Base-by-base conservation (phyloP, 2,888 invertebrate genomes). In the Ormyrus thymus region DNA sequence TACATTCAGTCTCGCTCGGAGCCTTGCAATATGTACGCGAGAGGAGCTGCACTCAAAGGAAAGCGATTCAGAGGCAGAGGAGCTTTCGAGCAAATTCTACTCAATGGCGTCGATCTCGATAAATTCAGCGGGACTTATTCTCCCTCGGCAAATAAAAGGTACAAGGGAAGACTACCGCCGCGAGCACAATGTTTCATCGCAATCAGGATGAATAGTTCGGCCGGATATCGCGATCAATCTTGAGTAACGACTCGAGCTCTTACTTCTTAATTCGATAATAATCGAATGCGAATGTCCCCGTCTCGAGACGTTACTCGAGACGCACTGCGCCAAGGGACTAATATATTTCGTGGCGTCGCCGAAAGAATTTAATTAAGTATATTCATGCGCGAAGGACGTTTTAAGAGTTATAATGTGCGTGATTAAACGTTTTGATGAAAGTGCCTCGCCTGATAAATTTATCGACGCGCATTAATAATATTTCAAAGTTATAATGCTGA, bases 61-160 rank as follows among this genome's bases (percentile, higher is more conserved):
- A 70, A 65, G 50, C 53, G 58, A 74, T 74, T 74, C 51, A 48
- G 64, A 4, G 43, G 51, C 61, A 56, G 55, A 1, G 66, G 29
- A 62, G 73, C 73, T 78, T 62, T 64, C 65, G 61, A 73, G 62
- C 68, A 78, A 78, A 78, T 78, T 78, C 56, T 73, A 69, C 53
- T 59, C 53, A 61, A 59, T 66, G 65, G 66, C 53, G 77, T 62
- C 71, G 58, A 68, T 78, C 72, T 66, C 71, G 72, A 78, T 78
- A 72, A 78, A 78, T 78, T 78, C 48, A 72, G 59, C 46, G 13
- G 29, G 46, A 62, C 61, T 29, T 29, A 29, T 29, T 29, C 56
- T 61, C 53, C 71, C 61, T 59, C 71, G 66, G n/a, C 56, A 72
- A 72, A 78, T 78, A 78, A 78, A 68, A 78, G 48, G 55, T 66